Evolutionary conservation across 2,888 invertebrate species (phyloP).

Genomic region (Tetragonula carbonaria): DNA sequence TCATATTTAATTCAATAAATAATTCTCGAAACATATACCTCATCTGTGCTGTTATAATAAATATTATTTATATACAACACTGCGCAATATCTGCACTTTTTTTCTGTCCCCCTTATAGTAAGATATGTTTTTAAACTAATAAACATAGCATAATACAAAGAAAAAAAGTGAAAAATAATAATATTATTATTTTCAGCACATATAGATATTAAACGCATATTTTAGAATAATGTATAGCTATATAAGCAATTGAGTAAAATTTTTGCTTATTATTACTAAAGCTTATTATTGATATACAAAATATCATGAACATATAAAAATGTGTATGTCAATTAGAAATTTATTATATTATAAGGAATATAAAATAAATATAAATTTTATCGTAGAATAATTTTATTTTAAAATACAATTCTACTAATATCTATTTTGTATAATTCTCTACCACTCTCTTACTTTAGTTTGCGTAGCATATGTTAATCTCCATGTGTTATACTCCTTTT

Average conservation of each 20-base stretch:
- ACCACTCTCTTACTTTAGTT: constrained; percentile 86
- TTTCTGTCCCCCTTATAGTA: constrained; percentile 48
- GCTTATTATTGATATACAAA: background rate
- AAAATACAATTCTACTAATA: constrained; percentile 8
- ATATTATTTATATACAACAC: constrained; percentile 39
- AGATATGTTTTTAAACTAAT: background rate
- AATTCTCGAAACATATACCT: no score
- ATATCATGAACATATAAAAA: background rate
- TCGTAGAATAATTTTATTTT: constrained; percentile 34
- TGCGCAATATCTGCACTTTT: constrained; percentile 18
- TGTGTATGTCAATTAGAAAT: background rate
- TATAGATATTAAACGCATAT: constrained; percentile 32
- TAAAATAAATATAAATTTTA: background rate
- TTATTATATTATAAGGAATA: background rate
- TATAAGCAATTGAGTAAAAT: background rate
- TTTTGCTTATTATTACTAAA: background rate
- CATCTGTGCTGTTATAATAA: constrained; percentile 31
- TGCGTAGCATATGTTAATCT: constrained; percentile 91
- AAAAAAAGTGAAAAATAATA: background rate
- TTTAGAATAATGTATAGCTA: background rate
- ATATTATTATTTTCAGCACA: constrained; percentile 20
- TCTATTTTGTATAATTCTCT: constrained; percentile 43
- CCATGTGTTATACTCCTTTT: constrained; percentile 89
- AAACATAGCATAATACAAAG: background rate
- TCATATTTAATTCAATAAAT: no score